Percentiles rank a stretch among this genome's conserved stretches.
These are phyloP conservation scores for Leistus spinibarbis DNA, from an alignment of 2,888 invertebrate genomes.

Conservation along the genomic window DNA sequence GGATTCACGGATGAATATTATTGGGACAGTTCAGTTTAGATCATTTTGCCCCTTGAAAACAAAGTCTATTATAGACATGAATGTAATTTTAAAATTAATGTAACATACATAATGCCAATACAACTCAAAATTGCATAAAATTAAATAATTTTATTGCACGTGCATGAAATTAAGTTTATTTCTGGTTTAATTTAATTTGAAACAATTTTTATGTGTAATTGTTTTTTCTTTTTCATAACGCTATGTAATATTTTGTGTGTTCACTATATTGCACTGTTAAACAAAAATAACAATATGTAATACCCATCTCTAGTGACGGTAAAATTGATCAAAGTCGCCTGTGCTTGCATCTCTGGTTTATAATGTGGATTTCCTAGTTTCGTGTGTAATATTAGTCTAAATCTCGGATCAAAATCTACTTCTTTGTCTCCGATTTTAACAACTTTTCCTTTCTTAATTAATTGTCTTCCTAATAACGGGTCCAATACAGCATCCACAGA, in stretches of 20 bases:
- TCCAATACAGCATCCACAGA: constrained; percentile 89
- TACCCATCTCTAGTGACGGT: constrained; percentile 90
- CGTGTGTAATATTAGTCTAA: constrained; percentile 86
- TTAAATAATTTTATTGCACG: too few species aligned
- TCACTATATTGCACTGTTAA: too few species aligned
- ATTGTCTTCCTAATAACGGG: constrained; percentile 82
- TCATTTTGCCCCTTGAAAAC: too few species aligned
- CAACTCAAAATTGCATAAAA: too few species aligned
- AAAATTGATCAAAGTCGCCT: constrained; percentile 93
- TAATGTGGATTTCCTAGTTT: constrained; percentile 96
- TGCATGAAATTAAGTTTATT: too few species aligned
- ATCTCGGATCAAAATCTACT: constrained; percentile 83
- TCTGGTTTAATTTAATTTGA: too few species aligned
- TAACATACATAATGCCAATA: too few species aligned
- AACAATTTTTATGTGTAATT: constrained; percentile 1
- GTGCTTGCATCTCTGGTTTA: constrained; percentile 96
- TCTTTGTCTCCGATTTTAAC: constrained; percentile 91
- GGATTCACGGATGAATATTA: too few species aligned
- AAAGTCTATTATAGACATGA: too few species aligned
- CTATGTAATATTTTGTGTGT: too few species aligned
- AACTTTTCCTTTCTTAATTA: constrained; percentile 84
- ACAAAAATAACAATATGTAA: constrained; percentile 41
- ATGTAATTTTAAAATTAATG: too few species aligned
- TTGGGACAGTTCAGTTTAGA: too few species aligned
- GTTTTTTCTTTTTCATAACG: not conserved